A percentile compares a stretch with the other conserved stretches of the same genome.
Conservation (phyloP, 1,140 invertebrate species). For the Helicoverpa armigera region DNA sequence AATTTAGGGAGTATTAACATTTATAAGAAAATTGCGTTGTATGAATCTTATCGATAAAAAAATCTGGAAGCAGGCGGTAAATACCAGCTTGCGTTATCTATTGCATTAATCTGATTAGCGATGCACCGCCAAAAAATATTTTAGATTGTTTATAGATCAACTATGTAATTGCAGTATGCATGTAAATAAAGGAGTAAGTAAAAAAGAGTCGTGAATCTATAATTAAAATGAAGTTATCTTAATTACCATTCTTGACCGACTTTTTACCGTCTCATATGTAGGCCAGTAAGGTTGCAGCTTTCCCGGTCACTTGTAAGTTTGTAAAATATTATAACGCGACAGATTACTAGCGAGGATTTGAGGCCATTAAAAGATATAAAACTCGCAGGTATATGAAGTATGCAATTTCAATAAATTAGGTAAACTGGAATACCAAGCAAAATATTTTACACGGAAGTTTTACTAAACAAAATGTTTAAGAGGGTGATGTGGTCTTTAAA, state of each 20-base stretch:
- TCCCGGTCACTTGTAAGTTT: not conserved
- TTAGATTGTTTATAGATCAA: not conserved
- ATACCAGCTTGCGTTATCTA: not conserved
- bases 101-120: not conserved
- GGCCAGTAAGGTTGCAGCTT: not conserved
- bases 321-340: not conserved
- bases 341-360: no score
- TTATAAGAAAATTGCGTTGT: not conserved
- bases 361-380: no score
- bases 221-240: slow-evolving; percentile 27
- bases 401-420: no score
- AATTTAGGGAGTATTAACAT: slow-evolving; percentile 48
- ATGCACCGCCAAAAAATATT: not conserved
- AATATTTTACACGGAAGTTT: no score
- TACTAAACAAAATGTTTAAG: no score
- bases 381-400: no score
- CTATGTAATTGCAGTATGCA: not conserved
- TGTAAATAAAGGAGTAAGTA: not conserved
- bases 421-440: no score
- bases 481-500: no score
- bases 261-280: not conserved
- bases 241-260: not conserved
- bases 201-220: not conserved
- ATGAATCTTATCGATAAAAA: not conserved
- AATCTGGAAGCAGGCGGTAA: slow-evolving; percentile 6